These are phyloP conservation scores for Betta splendens DNA, from an alignment of 2,797 vertebrate species.

Conservation along the genomic window DNA sequence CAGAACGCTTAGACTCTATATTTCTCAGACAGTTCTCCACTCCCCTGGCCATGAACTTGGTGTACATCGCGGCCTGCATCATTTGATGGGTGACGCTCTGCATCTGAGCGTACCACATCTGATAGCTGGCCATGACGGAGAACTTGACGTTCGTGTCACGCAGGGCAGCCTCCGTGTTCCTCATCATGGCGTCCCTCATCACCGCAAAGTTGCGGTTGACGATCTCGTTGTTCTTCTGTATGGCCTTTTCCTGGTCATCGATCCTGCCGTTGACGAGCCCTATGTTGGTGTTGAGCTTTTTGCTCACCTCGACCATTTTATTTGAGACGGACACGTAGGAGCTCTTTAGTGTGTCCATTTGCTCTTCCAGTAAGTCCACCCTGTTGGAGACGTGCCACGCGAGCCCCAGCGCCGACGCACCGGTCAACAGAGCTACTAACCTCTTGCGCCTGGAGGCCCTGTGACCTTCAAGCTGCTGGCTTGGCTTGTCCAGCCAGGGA, in stretches of 20 bases:
- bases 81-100: slow-evolving; percentile 35
- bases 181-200: slow-evolving; percentile 5
- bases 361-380: neutral
- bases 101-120: slow-evolving; percentile 40
- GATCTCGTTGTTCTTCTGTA: slow-evolving; percentile 11
- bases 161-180: slow-evolving; percentile 2
- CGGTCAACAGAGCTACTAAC: accelerated
- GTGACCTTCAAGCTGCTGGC: too few species aligned
- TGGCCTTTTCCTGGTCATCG: neutral
- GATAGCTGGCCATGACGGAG: slow-evolving; percentile 24
- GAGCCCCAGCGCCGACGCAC: accelerated
- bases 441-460: too few species aligned
- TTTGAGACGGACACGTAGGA: accelerated
- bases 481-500: neutral
- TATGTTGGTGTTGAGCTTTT: slow-evolving; percentile 12
- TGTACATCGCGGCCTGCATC: slow-evolving; percentile 35
- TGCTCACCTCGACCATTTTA: slow-evolving; percentile 9
- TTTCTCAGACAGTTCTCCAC: slow-evolving; percentile 27
- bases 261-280: slow-evolving; percentile 12
- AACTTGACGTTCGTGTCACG: slow-evolving; percentile 18
- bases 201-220: slow-evolving; percentile 16
- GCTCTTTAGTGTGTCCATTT: neutral
- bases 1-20: neutral
- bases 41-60: slow-evolving; percentile 30
- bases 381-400: neutral